Percentiles rank a stretch among this genome's conserved stretches.
These are phyloP conservation scores for Philopedon plagiatum DNA, from an alignment of 2,888 invertebrate species.

Conservation along the genomic window DNA sequence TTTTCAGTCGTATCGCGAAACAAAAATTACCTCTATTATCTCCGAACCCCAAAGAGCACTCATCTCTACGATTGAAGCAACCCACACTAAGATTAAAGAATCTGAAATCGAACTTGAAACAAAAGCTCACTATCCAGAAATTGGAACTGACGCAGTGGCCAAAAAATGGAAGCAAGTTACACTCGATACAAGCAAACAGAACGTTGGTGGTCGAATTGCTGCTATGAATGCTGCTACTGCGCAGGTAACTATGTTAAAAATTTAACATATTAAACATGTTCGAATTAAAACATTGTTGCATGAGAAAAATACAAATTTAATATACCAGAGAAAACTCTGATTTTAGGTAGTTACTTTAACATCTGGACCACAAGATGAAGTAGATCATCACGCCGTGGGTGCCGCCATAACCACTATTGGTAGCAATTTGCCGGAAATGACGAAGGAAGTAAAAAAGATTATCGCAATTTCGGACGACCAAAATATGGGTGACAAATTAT, in stretches of 20 bases:
- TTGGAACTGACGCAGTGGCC: conserved; percentile 88
- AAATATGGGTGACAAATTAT: conserved; percentile 84
- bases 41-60: conserved; percentile 95
- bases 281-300: no score
- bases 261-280: no score
- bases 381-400: conserved; percentile 96
- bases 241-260: conserved; percentile 74
- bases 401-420: conserved; percentile 98
- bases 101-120: conserved; percentile 81
- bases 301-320: neutral
- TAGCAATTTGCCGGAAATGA: conserved; percentile 96
- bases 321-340: no score
- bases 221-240: conserved; percentile 99
- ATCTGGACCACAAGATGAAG: conserved; percentile 84
- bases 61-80: conserved; percentile 90
- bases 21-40: conserved; percentile 87
- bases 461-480: conserved; percentile 95
- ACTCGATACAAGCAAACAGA: conserved; percentile 95
- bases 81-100: conserved; percentile 88
- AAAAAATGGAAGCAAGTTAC: conserved; percentile 95
- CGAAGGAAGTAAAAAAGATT: conserved; percentile 93
- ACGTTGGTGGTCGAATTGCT: conserved; percentile 96
- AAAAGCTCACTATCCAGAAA: conserved; percentile 77
- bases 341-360: conserved; percentile 78
- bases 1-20: conserved; percentile 79